Evolutionary conservation across 2,797 vertebrate genomes (phyloP), one percentile per base, ranked within the genome.

Genomic region (Tinamus major): DNA sequence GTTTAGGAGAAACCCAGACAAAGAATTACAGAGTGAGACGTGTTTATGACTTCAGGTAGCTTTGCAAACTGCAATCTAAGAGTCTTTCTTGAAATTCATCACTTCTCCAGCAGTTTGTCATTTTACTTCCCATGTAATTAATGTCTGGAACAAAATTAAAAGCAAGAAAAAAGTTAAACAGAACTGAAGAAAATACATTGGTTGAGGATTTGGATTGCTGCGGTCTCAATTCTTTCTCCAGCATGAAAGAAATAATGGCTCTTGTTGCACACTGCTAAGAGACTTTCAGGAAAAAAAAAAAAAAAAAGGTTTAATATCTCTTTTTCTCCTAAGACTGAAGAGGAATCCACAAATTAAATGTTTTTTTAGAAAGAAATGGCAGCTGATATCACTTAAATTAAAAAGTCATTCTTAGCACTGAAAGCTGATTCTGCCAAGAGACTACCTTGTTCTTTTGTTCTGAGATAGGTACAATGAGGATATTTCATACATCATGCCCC

Each of bases 361-460:
- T 44, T 11, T 76, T 44, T 11, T 76, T 87, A 85, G 39, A 89
- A 91, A 67, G 65, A 89, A 91, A 75, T 42, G 13, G 20, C 42
- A 81, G 62, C 27, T 86, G 48, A 79, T 93, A 92, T 16, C 0
- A 0, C 33, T 68, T 5, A n/a, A 49, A 49, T 49, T 13, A 56
- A 48, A 48, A 39, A 61, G n/a, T n/a, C 1, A 9, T 35, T 81
- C 31, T 35, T 80, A 41, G 37, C 4, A 15, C 26, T 92, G 92
- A 95, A 95, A 94, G 62, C 88, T 86, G 63, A 86, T 85, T 95
- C 77, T 94, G 62, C 39, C 53, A 78, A 82, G 48, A 93, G 31
- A 65, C 18, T 89, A 64, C 7, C 69, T 65, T 87, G 80, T 93
- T 92, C 85, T 63, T 87, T 92, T 88, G n/a, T 90, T 93, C 37